These are phyloP conservation scores for Tribolium freemani DNA, from an alignment of 2,888 invertebrate species.

Conservation along the genomic window DNA sequence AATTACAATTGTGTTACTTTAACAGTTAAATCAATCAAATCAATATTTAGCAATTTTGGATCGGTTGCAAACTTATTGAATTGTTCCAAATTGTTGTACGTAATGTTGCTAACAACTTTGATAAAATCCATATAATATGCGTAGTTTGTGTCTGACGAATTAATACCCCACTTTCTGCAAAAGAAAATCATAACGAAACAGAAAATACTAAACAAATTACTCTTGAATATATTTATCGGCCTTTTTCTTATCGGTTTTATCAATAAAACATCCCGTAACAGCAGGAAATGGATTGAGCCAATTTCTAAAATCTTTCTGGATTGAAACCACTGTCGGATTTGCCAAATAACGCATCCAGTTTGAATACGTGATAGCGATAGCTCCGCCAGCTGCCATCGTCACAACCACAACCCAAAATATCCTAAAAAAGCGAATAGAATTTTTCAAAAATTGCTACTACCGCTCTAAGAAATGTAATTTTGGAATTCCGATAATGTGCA, in stretches of 20 bases:
- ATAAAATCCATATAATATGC: conserved; percentile 69
- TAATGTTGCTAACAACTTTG: conserved; percentile 68
- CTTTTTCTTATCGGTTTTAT: conserved; percentile 63
- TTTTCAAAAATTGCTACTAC: conserved; percentile 37
- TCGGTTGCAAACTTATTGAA: conserved; percentile 67
- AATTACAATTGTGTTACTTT: conserved; percentile 62
- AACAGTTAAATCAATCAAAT: conserved; percentile 68
- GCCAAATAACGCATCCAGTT: conserved; percentile 73
- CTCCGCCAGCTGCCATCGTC: conserved; percentile 66
- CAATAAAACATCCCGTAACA: conserved; percentile 71
- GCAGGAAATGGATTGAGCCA: conserved; percentile 75
- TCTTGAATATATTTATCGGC: conserved; percentile 62
- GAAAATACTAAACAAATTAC: conserved; percentile 49
- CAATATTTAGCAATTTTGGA: conserved; percentile 64
- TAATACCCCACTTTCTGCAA: conserved; percentile 67
- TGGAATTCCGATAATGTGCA: conserved; percentile 53
- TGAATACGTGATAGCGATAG: conserved; percentile 68
- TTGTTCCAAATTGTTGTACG: conserved; percentile 65
- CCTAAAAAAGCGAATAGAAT: conserved; percentile 57
- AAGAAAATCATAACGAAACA: not conserved
- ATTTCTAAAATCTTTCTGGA: conserved; percentile 75
- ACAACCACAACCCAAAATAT: conserved; percentile 68
- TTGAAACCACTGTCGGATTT: conserved; percentile 75
- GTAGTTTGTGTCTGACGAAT: conserved; percentile 65
- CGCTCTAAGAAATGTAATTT: conserved; percentile 55